A percentile compares a stretch with the other conserved stretches of the same genome.
Evolutionary conservation across 2,113 vertebrate species (phyloP).

Genomic region (Origma solitaria): DNA sequence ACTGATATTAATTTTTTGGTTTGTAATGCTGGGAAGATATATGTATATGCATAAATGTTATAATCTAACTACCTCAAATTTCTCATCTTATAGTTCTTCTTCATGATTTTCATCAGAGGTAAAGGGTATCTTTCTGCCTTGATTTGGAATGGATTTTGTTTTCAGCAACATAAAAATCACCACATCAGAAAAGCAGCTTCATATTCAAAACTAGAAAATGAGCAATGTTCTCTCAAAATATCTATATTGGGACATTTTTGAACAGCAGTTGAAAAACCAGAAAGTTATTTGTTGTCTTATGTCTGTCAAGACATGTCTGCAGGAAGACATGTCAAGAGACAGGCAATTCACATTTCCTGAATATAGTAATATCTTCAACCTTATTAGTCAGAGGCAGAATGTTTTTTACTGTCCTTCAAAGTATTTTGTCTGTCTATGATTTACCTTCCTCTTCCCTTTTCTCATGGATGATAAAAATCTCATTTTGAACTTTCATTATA

Average conservation of each 20-base stretch:
- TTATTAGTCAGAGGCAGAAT: background rate
- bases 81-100: background rate
- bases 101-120: background rate
- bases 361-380: background rate
- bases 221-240: background rate
- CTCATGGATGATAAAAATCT: background rate
- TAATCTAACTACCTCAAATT: background rate
- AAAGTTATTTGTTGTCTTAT: background rate
- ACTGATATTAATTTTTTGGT: background rate
- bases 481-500: background rate
- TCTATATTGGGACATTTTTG: background rate
- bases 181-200: background rate
- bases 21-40: background rate
- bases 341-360: background rate
- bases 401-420: background rate
- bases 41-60: background rate
- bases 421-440: background rate
- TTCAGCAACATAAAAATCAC: background rate
- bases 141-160: background rate
- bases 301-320: background rate
- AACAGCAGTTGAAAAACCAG: background rate
- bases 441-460: background rate
- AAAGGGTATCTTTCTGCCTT: background rate
- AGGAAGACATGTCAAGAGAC: background rate
- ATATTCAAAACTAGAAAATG: background rate